Evolutionary conservation across 2,888 invertebrate species (phyloP).

Genomic region (Mythimna pallens): DNA sequence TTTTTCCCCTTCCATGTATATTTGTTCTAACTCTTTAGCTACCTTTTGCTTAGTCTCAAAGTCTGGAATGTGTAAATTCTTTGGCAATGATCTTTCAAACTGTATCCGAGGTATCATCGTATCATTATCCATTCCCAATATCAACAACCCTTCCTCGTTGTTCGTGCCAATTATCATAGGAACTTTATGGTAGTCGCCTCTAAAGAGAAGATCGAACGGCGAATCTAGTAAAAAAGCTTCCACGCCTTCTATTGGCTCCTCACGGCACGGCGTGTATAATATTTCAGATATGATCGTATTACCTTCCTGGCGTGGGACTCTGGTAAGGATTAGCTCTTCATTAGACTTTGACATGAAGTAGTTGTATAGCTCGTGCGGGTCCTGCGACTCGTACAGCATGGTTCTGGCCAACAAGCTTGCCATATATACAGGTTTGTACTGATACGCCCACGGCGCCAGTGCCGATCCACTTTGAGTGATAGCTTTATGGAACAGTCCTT

Average conservation of each 20-base stretch:
- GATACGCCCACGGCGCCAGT: conserved; percentile 78
- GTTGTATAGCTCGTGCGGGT: conserved; percentile 77
- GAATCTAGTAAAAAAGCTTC: conserved; percentile 80
- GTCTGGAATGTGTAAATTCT: conserved; percentile 75
- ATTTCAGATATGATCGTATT: conserved; percentile 76
- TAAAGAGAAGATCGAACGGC: conserved; percentile 74
- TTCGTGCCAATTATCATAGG: conserved; percentile 82
- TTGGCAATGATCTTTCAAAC: conserved; percentile 78
- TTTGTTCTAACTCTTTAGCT: conserved; percentile 71
- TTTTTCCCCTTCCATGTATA: conserved; percentile 81
- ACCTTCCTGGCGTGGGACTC: conserved; percentile 77
- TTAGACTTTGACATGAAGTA: conserved; percentile 77
- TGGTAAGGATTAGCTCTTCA: conserved; percentile 76
- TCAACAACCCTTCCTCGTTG: conserved; percentile 78
- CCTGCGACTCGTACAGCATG: conserved; percentile 75
- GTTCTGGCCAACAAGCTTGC: conserved; percentile 79
- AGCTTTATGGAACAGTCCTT: conserved; percentile 82
- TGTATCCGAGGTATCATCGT: conserved; percentile 72
- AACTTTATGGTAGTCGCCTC: conserved; percentile 79
- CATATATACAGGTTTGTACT: conserved; percentile 77
- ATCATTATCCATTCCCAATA: conserved; percentile 76
- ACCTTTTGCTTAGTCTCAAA: conserved; percentile 67
- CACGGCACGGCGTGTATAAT: conserved; percentile 80
- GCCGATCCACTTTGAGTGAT: conserved; percentile 85
- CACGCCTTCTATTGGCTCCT: conserved; percentile 76